Base-by-base conservation (phyloP, 2,888 invertebrate species). In the Noctua pronuba region DNA sequence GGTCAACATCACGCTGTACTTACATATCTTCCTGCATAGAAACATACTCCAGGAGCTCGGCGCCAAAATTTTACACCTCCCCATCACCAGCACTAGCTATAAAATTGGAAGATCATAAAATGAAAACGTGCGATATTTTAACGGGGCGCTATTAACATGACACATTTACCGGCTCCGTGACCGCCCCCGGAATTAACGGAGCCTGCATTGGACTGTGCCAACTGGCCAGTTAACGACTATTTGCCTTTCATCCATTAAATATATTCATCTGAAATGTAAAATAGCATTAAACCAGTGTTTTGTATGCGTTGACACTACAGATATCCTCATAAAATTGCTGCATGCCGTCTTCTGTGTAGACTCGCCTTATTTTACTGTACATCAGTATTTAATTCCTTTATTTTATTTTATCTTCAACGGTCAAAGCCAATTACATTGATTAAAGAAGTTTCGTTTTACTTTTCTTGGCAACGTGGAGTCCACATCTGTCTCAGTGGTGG, bases 51-150 rank as follows among this genome's bases (percentile, higher is more conserved):
- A 80, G 41, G 75, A 73, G 72, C 55, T 64, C 4, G 58, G 58
- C 46, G 67, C 49, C 80, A 75, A 64, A 78, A 86, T 81, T 77
- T 75, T 79, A 85, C 83, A 80, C 78, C 79, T 74, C 72, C 28
- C 78, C 77, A 81, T 85, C 88, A 81, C 77, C 85, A 86, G 81
- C 85, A 90, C 91, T 90, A 87, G 88, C 84, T 86, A 92, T 94
- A 92, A 93, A 94, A 94, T 93, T 91, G 92, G 90, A 90, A 92
- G 91, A 91, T 91, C 93, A 93, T 94, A 93, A 93, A 94, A 92
- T 91, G 91, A 90, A 90, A 92, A 90, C 86, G 90, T 89, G 92
- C 90, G 87, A 93, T 95, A 94, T 93, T 93, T 94, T 91, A 94
- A 91, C 89, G 85, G 88, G 81, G 85, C 79, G 81, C 91, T 88